Conservation (phyloP, 53 echinoderm and acorn worm genomes). For the Paracentrotus lividus region DNA sequence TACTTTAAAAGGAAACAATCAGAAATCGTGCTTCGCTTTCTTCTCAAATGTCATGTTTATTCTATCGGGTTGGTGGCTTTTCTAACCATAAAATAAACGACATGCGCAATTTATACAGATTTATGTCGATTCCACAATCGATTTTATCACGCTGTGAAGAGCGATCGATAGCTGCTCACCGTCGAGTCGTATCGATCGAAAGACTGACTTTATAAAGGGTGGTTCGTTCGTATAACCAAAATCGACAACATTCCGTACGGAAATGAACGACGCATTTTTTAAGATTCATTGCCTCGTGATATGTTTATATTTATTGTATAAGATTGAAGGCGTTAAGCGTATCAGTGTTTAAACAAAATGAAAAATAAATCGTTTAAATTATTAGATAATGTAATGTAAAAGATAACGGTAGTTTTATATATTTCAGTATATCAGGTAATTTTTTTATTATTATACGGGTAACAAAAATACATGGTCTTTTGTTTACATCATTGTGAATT, state of each 20-base stretch:
- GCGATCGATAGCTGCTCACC: constrained; percentile 42
- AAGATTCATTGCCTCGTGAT: neutral
- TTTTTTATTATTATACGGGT: too few relatives aligned
- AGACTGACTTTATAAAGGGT: constrained; percentile 16
- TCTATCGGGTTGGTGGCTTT: constrained; percentile 14
- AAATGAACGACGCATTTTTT: neutral
- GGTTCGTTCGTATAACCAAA: neutral
- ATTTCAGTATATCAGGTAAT: too few relatives aligned
- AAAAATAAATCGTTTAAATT: too few relatives aligned
- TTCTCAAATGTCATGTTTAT: constrained; percentile 49
- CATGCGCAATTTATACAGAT: constrained; percentile 66
- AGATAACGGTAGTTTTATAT: too few relatives aligned
- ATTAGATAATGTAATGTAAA: too few relatives aligned
- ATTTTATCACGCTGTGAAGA: constrained; percentile 59
- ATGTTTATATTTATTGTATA: too few relatives aligned
- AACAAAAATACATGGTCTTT: too few relatives aligned
- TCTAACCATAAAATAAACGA: constrained; percentile 40
- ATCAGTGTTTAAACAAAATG: too few relatives aligned
- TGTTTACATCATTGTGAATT: too few relatives aligned
- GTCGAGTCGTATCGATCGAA: constrained; percentile 59
- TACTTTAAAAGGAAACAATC: constrained; percentile 1
- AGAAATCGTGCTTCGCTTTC: constrained; percentile 16
- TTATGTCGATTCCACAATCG: constrained; percentile 58
- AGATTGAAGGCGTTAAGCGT: too few relatives aligned
- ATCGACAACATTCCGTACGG: neutral